Base-by-base conservation (phyloP, 2,888 invertebrate genomes). In the Callinectes sapidus region DNA sequence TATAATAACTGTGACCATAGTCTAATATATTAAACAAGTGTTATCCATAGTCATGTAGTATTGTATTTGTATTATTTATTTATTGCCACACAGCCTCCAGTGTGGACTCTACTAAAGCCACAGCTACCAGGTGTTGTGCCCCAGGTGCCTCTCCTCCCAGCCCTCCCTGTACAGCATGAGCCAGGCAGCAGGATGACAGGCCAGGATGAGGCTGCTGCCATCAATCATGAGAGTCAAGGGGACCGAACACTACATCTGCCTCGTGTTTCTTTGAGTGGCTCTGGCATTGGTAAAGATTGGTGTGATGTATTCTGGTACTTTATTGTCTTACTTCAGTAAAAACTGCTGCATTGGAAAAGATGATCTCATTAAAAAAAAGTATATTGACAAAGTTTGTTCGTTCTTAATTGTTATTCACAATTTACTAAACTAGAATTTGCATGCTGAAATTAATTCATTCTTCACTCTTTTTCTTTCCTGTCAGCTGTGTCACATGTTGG, bases 401-500 rank as follows among this genome's bases (percentile, higher is more conserved):
- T 32, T 88, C 0, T 88, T 42, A 13, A 14, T 54, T 8, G 55
- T 28, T 71, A 3, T 71, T 71, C 28, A 71, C 6, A 71, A 28
- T 10, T 71, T 28, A 71, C 6, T 71, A 5, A n/a, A n/a, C 16
- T n/a, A 71, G 28, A 71, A 71, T 71, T n/a, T 71, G 71, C 23
- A 71, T 28, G n/a, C 23, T 16, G n/a, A n/a, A 28, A 10, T 71
- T 71, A 8, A n/a, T 28, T 28, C 23, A 23, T 18, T 61, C 28
- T 28, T 28, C 71, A 77, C 61, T 28, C 71, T 85, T 90, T 87
- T 55, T 16, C 66, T 86, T 14, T 87, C 95, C 95, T 96, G 95
- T 39, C 97, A 97, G 0, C 96, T 97, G 66, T 96, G 96, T 95
- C 97, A 97, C 0, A 95, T 98, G 54, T 95, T 97, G 93, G 96